Conservation (phyloP, 2,888 invertebrate species). For the Volucella inanis region DNA sequence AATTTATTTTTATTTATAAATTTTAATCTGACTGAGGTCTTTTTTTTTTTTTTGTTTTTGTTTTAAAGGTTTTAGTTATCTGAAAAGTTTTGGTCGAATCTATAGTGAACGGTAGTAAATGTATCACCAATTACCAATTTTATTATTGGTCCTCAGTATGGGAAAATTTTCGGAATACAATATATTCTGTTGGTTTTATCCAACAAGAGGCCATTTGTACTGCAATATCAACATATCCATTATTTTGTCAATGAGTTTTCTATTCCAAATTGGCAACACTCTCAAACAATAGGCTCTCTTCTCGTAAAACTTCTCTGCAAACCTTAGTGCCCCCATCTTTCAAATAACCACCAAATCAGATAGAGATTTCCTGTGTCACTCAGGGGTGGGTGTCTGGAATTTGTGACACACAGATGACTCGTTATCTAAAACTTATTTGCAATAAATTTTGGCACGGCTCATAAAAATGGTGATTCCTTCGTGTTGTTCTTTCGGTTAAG, state of each 20-base stretch:
- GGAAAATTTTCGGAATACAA: too few species aligned
- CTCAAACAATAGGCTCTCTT: background rate
- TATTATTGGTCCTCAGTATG: too few species aligned
- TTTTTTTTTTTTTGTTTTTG: too few species aligned
- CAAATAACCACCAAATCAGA: slow-evolving; percentile 56
- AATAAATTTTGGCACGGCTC: slow-evolving; percentile 78
- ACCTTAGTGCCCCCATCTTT: slow-evolving; percentile 1
- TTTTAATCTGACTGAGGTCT: too few species aligned
- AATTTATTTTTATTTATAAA: too few species aligned
- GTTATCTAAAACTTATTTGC: slow-evolving; percentile 79
- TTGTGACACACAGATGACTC: slow-evolving; percentile 79
- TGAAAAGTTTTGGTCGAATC: too few species aligned
- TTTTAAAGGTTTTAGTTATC: too few species aligned
- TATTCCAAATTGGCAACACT: slow-evolving; percentile 40
- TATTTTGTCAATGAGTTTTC: background rate
- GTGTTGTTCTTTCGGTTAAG: slow-evolving; percentile 36
- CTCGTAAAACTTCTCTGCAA: background rate
- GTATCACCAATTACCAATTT: too few species aligned
- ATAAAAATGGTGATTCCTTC: slow-evolving; percentile 77
- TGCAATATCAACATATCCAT: too few species aligned
- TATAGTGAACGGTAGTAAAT: too few species aligned
- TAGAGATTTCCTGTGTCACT: slow-evolving; percentile 54
- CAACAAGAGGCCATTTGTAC: too few species aligned
- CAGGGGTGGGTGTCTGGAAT: slow-evolving; percentile 73
- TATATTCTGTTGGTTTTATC: too few species aligned